Evolutionary conservation across 1,140 invertebrate genomes (phyloP).

Genomic region (Nephila pilipes): DNA sequence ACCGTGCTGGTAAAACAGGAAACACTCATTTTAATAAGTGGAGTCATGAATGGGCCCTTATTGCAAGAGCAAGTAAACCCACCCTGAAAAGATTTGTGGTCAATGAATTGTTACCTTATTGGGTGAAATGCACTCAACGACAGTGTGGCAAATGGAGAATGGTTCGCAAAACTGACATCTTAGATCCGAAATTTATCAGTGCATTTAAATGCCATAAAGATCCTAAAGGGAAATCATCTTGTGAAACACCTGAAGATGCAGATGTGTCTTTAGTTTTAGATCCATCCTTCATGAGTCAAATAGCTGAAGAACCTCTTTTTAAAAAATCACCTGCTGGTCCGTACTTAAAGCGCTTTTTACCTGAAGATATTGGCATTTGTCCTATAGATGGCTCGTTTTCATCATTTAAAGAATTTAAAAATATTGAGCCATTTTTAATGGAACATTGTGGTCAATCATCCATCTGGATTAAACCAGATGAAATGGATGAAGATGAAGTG

Average conservation of each 20-base stretch:
- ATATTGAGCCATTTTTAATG: constrained; percentile 79
- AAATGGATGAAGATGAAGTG: constrained; percentile 81
- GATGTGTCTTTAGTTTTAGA: constrained; percentile 30
- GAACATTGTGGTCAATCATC: constrained; percentile 80
- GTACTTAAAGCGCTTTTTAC: constrained; percentile 81
- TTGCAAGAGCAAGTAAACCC: constrained; percentile 79
- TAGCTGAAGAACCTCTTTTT: constrained; percentile 80
- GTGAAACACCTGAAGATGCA: constrained; percentile 51
- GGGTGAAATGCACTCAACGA: constrained; percentile 80
- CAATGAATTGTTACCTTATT: constrained; percentile 81
- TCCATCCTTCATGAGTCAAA: constrained; percentile 79
- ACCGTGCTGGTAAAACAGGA: constrained; percentile 81
- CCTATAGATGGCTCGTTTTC: constrained; percentile 81
- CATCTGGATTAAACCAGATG: constrained; percentile 81
- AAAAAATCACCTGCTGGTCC: constrained; percentile 81
- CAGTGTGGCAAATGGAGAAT: constrained; percentile 81
- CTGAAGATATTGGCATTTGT: constrained; percentile 82
- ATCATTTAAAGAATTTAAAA: neutral
- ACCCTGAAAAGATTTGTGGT: constrained; percentile 79
- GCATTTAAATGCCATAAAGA: constrained; percentile 79
- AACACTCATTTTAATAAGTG: constrained; percentile 80
- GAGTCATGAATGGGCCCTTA: constrained; percentile 80
- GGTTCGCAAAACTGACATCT: constrained; percentile 77
- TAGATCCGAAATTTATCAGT: constrained; percentile 79
- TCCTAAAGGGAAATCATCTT: neutral